Base-by-base conservation (phyloP, 2,888 invertebrate genomes). In the Leucophenga maculata region DNA sequence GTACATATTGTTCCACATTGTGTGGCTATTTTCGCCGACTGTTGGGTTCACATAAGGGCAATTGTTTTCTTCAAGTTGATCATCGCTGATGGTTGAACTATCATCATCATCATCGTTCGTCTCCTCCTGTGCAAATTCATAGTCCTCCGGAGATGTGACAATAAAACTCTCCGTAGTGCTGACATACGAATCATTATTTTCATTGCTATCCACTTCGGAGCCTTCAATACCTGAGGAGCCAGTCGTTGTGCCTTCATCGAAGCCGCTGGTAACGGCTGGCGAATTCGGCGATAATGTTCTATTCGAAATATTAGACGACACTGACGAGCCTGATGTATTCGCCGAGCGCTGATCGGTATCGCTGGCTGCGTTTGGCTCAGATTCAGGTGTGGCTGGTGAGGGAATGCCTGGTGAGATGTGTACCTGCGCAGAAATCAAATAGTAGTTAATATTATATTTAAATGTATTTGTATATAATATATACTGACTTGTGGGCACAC, bases 211-310 rank as follows among this genome's bases (percentile, higher is more conserved):
- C 6, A 68, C 72, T 31, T 76, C 76, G 4, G 85, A 84, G 1
- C 85, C 82, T 18, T 84, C 85, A 68, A 87, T 87, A 2, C 87
- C 88, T 0, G 88, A 88, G 1, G 87, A 87, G 6, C 75, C 79
- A 39, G 84, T 85, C 14, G 86, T 84, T 6, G 77, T 74, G 39
- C 80, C 82, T 68, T 88, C 88, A 39, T 85, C 86, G 71, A 87
- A 88, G 6, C 88, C 88, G 67, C 87, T 88, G 16, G 39, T 18
- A 72, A 59, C 9, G 69, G 68, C 64, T 54, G 54, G 20, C 26
- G 20, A 50, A 11, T 46, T 13, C 13, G 26, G 32, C 9, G 66
- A 16, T 26, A 32, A n/a, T 50, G 60, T 48, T 16, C n/a, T 39
- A 20, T 60, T 32, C 1, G 62, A 48, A 14, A n/a, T 18, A 26